A percentile compares a stretch with the other conserved stretches of the same genome.
These are phyloP conservation scores for Agonopterix subpropinquella DNA, from an alignment of 2,888 invertebrate genomes.

Conservation along the genomic window DNA sequence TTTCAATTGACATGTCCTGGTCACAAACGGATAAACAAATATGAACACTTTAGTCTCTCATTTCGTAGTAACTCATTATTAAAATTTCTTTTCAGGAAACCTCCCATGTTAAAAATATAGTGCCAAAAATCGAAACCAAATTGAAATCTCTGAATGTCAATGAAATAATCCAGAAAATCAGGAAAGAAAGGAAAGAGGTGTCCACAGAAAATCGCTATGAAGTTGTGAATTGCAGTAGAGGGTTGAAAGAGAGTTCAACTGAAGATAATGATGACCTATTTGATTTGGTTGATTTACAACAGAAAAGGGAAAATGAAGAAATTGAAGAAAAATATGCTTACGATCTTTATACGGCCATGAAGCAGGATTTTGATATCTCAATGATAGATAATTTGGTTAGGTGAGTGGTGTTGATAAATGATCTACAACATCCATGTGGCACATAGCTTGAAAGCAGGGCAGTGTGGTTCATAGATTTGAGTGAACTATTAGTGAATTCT, in stretches of 20 bases:
- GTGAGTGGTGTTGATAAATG: conserved; percentile 22
- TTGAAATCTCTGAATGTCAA: conserved; percentile 42
- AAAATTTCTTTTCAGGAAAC: conserved; percentile 40
- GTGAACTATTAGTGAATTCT: no score
- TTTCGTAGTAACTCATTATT: not conserved
- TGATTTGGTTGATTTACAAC: conserved; percentile 52
- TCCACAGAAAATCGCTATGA: conserved; percentile 52
- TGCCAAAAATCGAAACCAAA: conserved; percentile 43
- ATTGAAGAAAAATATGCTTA: conserved; percentile 50
- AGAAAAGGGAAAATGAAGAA: conserved; percentile 33
- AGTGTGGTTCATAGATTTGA: no score
- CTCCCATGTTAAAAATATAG: conserved; percentile 40
- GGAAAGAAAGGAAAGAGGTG: conserved; percentile 50
- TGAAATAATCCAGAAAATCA: conserved; percentile 55
- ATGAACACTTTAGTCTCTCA: no score
- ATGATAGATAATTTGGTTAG: conserved; percentile 61
- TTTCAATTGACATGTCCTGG: no score
- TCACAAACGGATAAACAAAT: no score
- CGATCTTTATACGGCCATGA: conserved; percentile 57
- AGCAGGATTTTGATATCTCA: conserved; percentile 54
- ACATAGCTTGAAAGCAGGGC: no score
- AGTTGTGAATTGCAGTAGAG: conserved; percentile 57
- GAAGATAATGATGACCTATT: conserved; percentile 25
- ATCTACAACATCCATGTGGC: no score
- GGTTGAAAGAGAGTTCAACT: conserved; percentile 34